phyloP scores from a whole-genome alignment of 2,797 vertebrate genomes.

The Neopelma chrysocephalum region DNA sequence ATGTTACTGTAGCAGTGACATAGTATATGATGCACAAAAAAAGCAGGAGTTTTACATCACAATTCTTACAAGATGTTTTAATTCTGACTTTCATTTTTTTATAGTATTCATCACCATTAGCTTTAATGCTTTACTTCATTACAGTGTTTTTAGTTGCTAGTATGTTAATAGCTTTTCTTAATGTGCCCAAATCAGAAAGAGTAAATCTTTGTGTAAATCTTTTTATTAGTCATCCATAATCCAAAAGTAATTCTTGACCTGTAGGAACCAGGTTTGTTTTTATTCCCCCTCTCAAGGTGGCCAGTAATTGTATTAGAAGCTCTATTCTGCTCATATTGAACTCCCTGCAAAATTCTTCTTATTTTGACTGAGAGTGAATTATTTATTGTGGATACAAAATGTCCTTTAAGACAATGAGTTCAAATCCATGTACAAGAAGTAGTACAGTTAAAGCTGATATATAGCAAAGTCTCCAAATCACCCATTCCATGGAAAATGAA shows the following conservation, averaged over 20 bases:
- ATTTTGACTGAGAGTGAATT: not conserved
- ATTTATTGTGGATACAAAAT: not conserved
- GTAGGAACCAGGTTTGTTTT: not conserved
- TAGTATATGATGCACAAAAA: not conserved
- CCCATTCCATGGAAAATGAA: not conserved
- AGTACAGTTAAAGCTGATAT: not conserved
- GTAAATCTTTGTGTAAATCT: not conserved
- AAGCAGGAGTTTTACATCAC: not conserved
- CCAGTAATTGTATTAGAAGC: not conserved
- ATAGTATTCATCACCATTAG: not conserved
- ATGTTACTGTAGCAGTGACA: not conserved
- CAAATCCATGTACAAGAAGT: rapidly evolving
- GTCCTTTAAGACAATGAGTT: not conserved
- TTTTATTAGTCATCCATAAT: not conserved
- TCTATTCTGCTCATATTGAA: not conserved
- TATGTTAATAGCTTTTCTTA: not conserved
- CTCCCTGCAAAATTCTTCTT: not conserved
- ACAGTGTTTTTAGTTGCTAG: not conserved
- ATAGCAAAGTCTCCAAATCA: not conserved
- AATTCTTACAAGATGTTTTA: not conserved
- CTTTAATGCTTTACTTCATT: not conserved
- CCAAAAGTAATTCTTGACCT: not conserved
- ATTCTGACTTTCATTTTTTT: not conserved
- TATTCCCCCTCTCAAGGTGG: not conserved
- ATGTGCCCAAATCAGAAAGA: not conserved